Evolutionary conservation across 53 echinoderm and acorn worm genomes (phyloP), one percentile per base, ranked within the genome.

Genomic region (Arbacia lixula): DNA sequence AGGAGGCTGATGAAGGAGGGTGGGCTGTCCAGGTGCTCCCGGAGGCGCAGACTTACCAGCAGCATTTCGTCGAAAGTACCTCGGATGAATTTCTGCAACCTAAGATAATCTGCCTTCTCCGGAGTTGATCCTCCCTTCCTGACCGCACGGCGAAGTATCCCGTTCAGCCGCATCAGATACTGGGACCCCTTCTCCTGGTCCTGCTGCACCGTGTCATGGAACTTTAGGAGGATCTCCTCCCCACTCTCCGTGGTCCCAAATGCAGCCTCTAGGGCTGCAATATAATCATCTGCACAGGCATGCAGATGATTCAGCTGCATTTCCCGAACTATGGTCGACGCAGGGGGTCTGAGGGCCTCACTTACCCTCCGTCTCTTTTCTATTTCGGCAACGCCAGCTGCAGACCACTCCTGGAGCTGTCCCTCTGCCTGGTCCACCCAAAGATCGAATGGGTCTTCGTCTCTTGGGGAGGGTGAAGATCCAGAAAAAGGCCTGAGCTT

Each of bases 401-500:
- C 68, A 36, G 37, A n/a, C 84, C 86, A 86, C 38, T 89, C 86
- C 46, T 92, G 85, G 17, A 89, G 36, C 40, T 86, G 89, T 0
- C 69, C 86, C 32, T 85, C 81, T 10, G 83, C 92, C 31, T 85
- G 82, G 0, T 84, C 71, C 3, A 79, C 55, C 92, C 92, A 91
- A 0, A 50, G 21, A 12, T 91, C 88, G 40, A 82, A 92, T 0
- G 36, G 19, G 1, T 85, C 89, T 56, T 92, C 92, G 27, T 92
- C 92, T 21, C 82, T 85, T 0, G 82, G n/a, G 9, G 72, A 42
- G 6, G 28, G 17, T 1, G 64, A 21, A 0, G 28, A 24, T 0
- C 92, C 86, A 39, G 82, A 88, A 34, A 91, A 91, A 30, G 84
- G 63, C 3, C 65, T 38, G n/a, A 86, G 60, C 61, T 88, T 85